Base-by-base conservation (phyloP, 2,797 vertebrate species). In the Alcedo quadribrachys region DNA sequence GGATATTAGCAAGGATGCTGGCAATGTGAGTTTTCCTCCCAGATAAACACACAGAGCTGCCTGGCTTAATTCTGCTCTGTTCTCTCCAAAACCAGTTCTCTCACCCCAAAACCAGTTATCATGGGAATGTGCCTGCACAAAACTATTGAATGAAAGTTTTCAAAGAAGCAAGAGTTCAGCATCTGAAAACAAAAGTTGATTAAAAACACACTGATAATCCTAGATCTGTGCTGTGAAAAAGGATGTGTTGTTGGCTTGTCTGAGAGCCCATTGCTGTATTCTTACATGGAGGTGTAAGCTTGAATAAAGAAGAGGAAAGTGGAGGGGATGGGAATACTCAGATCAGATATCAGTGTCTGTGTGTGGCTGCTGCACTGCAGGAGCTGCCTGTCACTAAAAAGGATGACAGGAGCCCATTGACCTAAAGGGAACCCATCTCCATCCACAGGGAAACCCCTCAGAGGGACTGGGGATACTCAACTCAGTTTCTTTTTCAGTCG, bases 211-310 rank as follows among this genome's bases (percentile, higher is more conserved):
- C n/a, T 75, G 71, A 70, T 90, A 88, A 71, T 50, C 43, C 24
- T 28, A 48, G 19, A 32, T 42, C 35, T 42, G 11, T 42, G 60
- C 77, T 35, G 12, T 19, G 66, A 32, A 30, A 76, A 32, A 18
- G 27, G 21, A 33, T 51, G 42, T n/a, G 25, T 35, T 11, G 5
- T 25, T 78, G 67, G 12, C 35, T 32, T 0, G 0, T 17, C 50
- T 0, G 0, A 67, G 30, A 42, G 11, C 10, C 54, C 0, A 0
- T 37, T 1, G 0, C 19, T 81, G 15, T 48, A 2, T 53, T 54
- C 17, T 4, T 10, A 4, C 11, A 5, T 7, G 25, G n/a, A 32
- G 15, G 27, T 42, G 17, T 37, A 51, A 53, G 42, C 1, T 2
- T 40, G 40, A 70, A 35, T 45, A 57, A 90, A 40, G 18, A 86